These are phyloP conservation scores for Heliconius charithonia DNA, from an alignment of 2,888 invertebrate genomes.

Conservation along the genomic window DNA sequence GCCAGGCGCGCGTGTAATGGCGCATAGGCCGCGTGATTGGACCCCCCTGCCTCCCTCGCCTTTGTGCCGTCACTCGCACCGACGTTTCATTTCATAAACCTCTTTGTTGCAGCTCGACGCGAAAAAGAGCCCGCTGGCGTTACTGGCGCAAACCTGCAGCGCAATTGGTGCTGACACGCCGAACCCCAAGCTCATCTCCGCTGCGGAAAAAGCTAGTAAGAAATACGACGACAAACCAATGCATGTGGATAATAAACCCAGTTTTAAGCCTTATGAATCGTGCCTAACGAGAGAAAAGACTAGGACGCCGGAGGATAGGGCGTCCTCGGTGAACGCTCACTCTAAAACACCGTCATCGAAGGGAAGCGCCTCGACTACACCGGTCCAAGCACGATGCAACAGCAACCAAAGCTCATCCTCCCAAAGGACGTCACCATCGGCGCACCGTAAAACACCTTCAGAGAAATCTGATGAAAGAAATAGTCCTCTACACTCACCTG, in stretches of 20 bases:
- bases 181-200: slow-evolving; percentile 89
- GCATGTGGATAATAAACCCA: slow-evolving; percentile 84
- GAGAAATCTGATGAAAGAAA: slow-evolving; percentile 79
- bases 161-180: slow-evolving; percentile 97
- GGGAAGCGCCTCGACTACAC: slow-evolving; percentile 78
- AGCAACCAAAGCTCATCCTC: slow-evolving; percentile 92
- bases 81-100: slow-evolving; percentile 81
- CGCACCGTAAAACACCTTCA: slow-evolving; percentile 83
- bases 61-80: slow-evolving; percentile 82
- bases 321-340: slow-evolving; percentile 76
- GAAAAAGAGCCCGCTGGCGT: slow-evolving; percentile 97
- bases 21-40: slow-evolving; percentile 84
- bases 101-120: slow-evolving; percentile 95
- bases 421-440: slow-evolving; percentile 85
- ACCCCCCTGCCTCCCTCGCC: slow-evolving; percentile 69
- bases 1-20: slow-evolving; percentile 84
- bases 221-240: slow-evolving; percentile 87
- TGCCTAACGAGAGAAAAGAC: slow-evolving; percentile 86
- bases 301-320: slow-evolving; percentile 87
- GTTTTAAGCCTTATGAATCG: slow-evolving; percentile 91
- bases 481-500: slow-evolving; percentile 75
- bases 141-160: slow-evolving; percentile 98
- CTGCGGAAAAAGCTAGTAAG: slow-evolving; percentile 88
- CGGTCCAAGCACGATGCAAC: slow-evolving; percentile 85
- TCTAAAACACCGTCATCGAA: slow-evolving; percentile 85